Base-by-base conservation (phyloP, 2,888 invertebrate genomes). In the Gortyna flavago region DNA sequence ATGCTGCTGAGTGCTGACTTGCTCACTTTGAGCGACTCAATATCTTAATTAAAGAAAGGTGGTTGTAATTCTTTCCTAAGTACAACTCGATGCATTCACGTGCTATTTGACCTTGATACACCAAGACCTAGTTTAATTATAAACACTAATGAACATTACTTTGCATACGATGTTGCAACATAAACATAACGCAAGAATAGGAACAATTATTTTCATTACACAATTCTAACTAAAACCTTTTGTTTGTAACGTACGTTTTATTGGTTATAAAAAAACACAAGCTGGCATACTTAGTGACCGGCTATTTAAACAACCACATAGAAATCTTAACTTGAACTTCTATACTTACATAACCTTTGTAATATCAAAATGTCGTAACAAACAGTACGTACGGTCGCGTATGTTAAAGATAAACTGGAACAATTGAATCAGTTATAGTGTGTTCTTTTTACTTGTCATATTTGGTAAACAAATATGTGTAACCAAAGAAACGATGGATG, bases 281-380 rank as follows among this genome's bases (percentile, higher is more conserved):
- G 35, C 71, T 48, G 69, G 65, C 78, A 51, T 68, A n/a, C n/a
- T n/a, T n/a, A 66, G 54, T 48, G 44, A 25, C 64, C 75, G 70
- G 75, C 72, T 81, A 67, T 72, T 66, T 21, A n/a, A 85, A 74
- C 35, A 38, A 38, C 35, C 13, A 57, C 62, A 68, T 72, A 71
- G 75, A 81, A 75, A 77, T 79, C 44, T 81, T 73, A 78, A 82
- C 79, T 76, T 75, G 79, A 81, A 85, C 77, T 86, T 81, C 62
- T 3, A 54, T 16, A 59, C 35, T 73, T 80, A 73, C 38, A 51
- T 77, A 86, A 86, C 35, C 13, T 51, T 64, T 65, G 57, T 77
- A 85, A 80, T 68, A 38, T 25, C 32, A 66, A 72, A 85, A 78
- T 68, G 32, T 72, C 72, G 79, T 81, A 79, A 77, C 54, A n/a